These are phyloP conservation scores for Cylloceria caligata DNA, from an alignment of 2,888 invertebrate species.

Conservation along the genomic window DNA sequence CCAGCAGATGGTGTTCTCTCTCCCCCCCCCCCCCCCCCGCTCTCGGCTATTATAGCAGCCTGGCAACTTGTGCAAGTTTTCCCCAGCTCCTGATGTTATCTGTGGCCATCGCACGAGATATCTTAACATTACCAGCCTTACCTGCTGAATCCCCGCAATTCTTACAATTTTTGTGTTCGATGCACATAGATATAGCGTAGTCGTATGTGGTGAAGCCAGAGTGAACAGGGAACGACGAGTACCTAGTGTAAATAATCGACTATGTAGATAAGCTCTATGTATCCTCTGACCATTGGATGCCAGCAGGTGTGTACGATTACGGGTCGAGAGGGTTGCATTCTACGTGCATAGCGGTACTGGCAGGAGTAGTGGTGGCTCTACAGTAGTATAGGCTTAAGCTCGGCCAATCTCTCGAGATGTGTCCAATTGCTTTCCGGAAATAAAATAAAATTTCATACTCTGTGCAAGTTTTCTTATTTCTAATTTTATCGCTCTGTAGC, in stretches of 20 bases:
- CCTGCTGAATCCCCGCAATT: conserved; percentile 13
- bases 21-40: no score
- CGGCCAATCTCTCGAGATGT: conserved; percentile 38
- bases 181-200: background rate
- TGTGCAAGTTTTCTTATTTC: conserved; percentile 72
- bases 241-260: conserved; percentile 46
- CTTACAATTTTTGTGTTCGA: conserved; percentile 14
- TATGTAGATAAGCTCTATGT: conserved; percentile 20
- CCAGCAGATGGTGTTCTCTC: conserved; percentile 73
- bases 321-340: conserved; percentile 46
- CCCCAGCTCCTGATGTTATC: conserved; percentile 2
- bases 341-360: conserved; percentile 1
- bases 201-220: conserved; percentile 1
- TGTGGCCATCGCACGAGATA: conserved; percentile 13
- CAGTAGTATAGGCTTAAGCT: conserved; percentile 35
- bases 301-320: conserved; percentile 53
- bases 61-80: conserved; percentile 36
- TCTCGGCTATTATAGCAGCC: conserved; percentile 32
- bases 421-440: conserved; percentile 60
- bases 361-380: background rate
- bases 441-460: conserved; percentile 82
- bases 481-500: conserved; percentile 77
- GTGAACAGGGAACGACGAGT: background rate
- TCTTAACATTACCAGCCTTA: conserved; percentile 26
- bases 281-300: conserved; percentile 41